Conservation (phyloP, 2,113 vertebrate genomes). For the Pelobates fuscus region DNA sequence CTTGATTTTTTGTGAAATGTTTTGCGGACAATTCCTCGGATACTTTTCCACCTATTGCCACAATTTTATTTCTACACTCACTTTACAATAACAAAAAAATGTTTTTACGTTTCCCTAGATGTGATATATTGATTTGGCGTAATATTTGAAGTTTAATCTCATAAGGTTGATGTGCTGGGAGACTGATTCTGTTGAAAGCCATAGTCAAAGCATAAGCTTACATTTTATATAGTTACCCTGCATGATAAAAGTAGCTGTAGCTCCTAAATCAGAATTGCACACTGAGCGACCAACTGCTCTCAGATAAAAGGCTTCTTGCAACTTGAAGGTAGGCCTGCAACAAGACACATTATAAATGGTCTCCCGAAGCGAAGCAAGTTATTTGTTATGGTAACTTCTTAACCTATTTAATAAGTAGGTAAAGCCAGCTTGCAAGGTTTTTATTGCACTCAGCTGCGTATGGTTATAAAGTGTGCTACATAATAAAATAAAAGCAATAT, state of each 20-base stretch:
- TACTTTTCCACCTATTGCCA: too few species aligned
- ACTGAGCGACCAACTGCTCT: conserved; percentile 24
- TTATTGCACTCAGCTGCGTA: conserved; percentile 71
- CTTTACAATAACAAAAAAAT: too few species aligned
- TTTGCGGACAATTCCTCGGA: too few species aligned
- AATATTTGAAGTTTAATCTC: too few species aligned
- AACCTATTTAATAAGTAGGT: conserved; percentile 75
- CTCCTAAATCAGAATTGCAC: background rate
- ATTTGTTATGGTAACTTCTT: conserved; percentile 75
- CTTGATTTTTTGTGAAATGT: too few species aligned
- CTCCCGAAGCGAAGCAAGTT: conserved; percentile 57
- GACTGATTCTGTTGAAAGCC: too few species aligned
- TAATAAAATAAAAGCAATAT: conserved; percentile 95
- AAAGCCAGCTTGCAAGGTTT: conserved; percentile 62
- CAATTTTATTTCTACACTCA: too few species aligned
- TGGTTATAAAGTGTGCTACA: conserved; percentile 81
- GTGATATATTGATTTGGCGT: too few species aligned
- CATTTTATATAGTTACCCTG: background rate
- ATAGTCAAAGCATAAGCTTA: background rate
- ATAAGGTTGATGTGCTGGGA: too few species aligned
- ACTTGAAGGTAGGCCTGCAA: conserved; percentile 57
- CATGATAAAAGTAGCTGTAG: background rate
- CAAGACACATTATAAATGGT: conserved; percentile 72
- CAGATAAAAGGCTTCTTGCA: too few species aligned
- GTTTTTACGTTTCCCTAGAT: too few species aligned